Evolutionary conservation across 2,797 vertebrate species (phyloP).

Genomic region (Schizopygopsis malacanthus): DNA sequence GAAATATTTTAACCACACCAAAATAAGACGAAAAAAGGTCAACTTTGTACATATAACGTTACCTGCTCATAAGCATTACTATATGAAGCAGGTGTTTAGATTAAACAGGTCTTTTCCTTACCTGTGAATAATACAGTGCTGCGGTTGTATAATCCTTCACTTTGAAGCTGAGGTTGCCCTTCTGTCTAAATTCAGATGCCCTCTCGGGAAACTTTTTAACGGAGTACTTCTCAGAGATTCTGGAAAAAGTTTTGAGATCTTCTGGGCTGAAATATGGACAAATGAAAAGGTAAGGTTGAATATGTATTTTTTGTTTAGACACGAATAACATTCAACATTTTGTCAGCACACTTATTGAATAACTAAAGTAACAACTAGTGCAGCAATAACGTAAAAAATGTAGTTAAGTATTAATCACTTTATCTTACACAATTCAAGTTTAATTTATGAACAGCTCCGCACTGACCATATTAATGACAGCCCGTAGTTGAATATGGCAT

Average conservation of each 20-base stretch:
- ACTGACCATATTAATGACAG: conserved; percentile 69
- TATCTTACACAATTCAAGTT: neutral
- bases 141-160: conserved; percentile 78
- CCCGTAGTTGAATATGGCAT: conserved; percentile 71
- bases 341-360: neutral
- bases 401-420: neutral
- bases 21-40: neutral
- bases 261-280: conserved; percentile 70
- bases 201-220: conserved; percentile 75
- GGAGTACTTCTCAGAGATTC: conserved; percentile 65
- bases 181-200: conserved; percentile 77
- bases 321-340: neutral
- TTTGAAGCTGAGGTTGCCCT: conserved; percentile 84
- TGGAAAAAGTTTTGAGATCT: conserved; percentile 77
- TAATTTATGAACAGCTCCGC: neutral
- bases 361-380: neutral
- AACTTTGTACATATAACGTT: neutral
- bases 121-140: conserved; percentile 82
- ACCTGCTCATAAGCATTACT: neutral
- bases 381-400: neutral
- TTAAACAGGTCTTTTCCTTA: conserved; percentile 62
- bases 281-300: neutral
- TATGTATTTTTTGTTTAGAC: neutral
- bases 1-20: neutral
- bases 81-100: neutral